Percentiles rank a stretch among this genome's conserved stretches.
phyloP scores from a whole-genome alignment of 2,888 invertebrate genomes.

The Subacronicta megacephala region DNA sequence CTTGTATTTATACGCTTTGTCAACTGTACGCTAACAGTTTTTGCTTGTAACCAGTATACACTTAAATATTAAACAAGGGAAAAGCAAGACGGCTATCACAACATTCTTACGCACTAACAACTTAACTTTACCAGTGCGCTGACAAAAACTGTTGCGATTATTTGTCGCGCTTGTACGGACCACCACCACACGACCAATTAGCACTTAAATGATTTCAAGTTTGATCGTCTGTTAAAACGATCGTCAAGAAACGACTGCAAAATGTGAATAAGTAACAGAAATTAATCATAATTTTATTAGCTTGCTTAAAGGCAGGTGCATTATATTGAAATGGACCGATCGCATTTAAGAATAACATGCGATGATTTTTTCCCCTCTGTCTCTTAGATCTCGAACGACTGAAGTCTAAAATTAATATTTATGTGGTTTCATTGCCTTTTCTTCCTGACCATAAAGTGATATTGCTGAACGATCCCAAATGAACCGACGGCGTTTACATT shows the following conservation, averaged over 20 bases:
- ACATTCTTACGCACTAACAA: conserved; percentile 54
- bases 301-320: conserved; percentile 50
- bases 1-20: conserved; percentile 70
- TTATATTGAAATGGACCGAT: conserved; percentile 50
- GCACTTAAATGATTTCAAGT: conserved; percentile 21
- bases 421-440: conserved; percentile 73
- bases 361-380: conserved; percentile 55
- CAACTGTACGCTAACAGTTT: conserved; percentile 76
- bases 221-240: conserved; percentile 24
- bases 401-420: conserved; percentile 70
- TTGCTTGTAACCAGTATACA: conserved; percentile 71
- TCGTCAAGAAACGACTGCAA: conserved; percentile 8
- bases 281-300: conserved; percentile 55
- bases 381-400: conserved; percentile 68
- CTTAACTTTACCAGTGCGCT: conserved; percentile 37
- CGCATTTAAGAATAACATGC: conserved; percentile 55
- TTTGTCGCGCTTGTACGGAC: conserved; percentile 47
- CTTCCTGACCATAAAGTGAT: conserved; percentile 74
- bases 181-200: conserved; percentile 46
- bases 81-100: conserved; percentile 57
- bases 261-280: conserved; percentile 36
- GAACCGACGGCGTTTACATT: conserved; percentile 62
- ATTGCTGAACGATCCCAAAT: conserved; percentile 63
- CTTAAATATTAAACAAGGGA: conserved; percentile 57
- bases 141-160: conserved; percentile 49